Base-by-base conservation (phyloP, 2,888 invertebrate species). In the Sesia bembeciformis region DNA sequence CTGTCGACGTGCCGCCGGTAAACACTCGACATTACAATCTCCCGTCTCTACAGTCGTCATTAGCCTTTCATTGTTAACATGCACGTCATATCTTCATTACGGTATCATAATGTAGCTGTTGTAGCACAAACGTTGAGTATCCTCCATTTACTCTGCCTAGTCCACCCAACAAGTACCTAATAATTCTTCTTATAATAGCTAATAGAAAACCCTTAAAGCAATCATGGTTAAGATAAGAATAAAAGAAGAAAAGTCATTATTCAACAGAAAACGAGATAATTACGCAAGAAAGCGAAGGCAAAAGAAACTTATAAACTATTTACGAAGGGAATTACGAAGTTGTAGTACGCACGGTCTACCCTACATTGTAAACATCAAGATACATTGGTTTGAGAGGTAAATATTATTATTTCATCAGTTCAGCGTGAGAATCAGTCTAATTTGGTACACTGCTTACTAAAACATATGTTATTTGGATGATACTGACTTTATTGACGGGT, bases 321-420 rank as follows among this genome's bases (percentile, higher is more conserved):
- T 84, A 68, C 68, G 68, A 66, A 73, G 63, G 56, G 81, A 83
- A 66, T 72, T 85, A 62, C 60, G 60, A 64, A 77, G 61, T 69
- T 79, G 73, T 46, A 80, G 83, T 40, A 83, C 78, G 54, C 86
- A 85, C 61, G 86, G 85, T 0, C 59, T 86, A 46, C 65, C 81
- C 40, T 81, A 86, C 65, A 74, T 79, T 52, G 77, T 74, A 52
- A 74, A 85, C 60, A 62, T 64, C 49, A 67, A 77, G 39, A 68
- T 82, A 69, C 79, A 84, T 71, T 81, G 76, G 72, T 62, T 70
- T 54, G 86, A 84, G 59, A 83, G 81, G 87, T 84, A 40, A 40
- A 50, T 50, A 39, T 23, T 40, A 40, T 56, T 40, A 50, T 56
- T 51, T 51, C 50, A 55, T 54, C 41, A 52, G 49, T 53, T 40